A percentile compares a stretch with the other conserved stretches of the same genome.
Conservation (phyloP, 2,888 invertebrate genomes). For the Euclidia mi region DNA sequence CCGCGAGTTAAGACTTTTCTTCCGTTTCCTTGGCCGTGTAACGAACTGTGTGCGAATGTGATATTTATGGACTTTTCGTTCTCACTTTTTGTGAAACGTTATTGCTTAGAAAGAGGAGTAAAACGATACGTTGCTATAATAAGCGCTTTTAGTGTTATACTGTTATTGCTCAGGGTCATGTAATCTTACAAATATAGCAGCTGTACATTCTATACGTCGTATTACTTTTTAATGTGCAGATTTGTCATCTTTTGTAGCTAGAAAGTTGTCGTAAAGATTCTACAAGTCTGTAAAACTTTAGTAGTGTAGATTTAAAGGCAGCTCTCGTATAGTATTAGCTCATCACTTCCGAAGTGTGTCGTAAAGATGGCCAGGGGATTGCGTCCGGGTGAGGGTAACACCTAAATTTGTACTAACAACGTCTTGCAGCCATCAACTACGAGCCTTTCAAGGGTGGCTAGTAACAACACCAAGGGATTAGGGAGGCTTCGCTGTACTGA, state of each 20-base stretch:
- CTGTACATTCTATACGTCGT: conserved; percentile 36
- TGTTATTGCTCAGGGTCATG: conserved; percentile 41
- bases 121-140: conserved; percentile 49
- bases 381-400: neutral
- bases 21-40: conserved; percentile 61
- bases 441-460: conserved; percentile 2
- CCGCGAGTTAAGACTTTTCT: conserved; percentile 57
- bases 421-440: conserved; percentile 1
- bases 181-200: conserved; percentile 28
- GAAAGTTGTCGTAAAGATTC: neutral
- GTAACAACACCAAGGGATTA: neutral
- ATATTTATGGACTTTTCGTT: conserved; percentile 64
- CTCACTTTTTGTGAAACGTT: conserved; percentile 61
- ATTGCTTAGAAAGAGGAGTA: conserved; percentile 56
- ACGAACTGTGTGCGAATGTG: conserved; percentile 66
- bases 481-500: neutral
- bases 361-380: conserved; percentile 10
- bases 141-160: conserved; percentile 54
- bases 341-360: conserved; percentile 7
- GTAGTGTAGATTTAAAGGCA: neutral
- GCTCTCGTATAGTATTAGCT: neutral
- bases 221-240: conserved; percentile 35
- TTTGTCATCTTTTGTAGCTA: conserved; percentile 1
- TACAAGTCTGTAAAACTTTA: neutral
- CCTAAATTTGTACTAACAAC: conserved; percentile 13